Conservation (phyloP, 1,140 invertebrate species). For the Drosophila simulans region DNA sequence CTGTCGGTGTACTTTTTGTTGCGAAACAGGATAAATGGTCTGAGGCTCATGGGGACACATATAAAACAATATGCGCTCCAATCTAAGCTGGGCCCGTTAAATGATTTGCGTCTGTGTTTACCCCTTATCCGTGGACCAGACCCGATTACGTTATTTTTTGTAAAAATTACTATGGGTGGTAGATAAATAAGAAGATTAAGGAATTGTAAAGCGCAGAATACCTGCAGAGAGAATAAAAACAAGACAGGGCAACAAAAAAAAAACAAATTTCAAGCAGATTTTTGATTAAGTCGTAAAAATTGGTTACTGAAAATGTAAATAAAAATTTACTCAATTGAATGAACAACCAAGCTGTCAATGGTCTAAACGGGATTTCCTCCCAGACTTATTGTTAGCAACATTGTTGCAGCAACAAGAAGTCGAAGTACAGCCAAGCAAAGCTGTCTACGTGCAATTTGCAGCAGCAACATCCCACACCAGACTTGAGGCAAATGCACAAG, state of each 20-base stretch:
- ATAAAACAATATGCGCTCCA: conserved; percentile 76
- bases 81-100: conserved; percentile 79
- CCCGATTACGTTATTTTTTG: conserved; percentile 6
- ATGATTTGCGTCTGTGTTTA: conserved; percentile 77
- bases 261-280: conserved; percentile 65
- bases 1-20: conserved; percentile 16
- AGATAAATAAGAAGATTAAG: conserved; percentile 39
- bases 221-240: conserved; percentile 73
- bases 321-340: conserved; percentile 57
- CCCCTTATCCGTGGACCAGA: neutral
- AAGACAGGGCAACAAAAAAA: conserved; percentile 6
- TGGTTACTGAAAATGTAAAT: conserved; percentile 49
- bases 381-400: conserved; percentile 36
- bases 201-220: conserved; percentile 74
- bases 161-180: conserved; percentile 41
- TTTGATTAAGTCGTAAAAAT: conserved; percentile 77
- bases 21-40: neutral
- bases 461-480: conserved; percentile 45
- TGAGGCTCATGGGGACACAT: conserved; percentile 32
- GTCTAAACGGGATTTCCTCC: neutral
- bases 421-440: conserved; percentile 66
- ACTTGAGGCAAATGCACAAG: conserved; percentile 13
- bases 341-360: conserved; percentile 10
- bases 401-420: conserved; percentile 70
- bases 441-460: conserved; percentile 47